phyloP scores from a whole-genome alignment of 1,140 invertebrate species.

The Caenorhabditis brenneri region DNA sequence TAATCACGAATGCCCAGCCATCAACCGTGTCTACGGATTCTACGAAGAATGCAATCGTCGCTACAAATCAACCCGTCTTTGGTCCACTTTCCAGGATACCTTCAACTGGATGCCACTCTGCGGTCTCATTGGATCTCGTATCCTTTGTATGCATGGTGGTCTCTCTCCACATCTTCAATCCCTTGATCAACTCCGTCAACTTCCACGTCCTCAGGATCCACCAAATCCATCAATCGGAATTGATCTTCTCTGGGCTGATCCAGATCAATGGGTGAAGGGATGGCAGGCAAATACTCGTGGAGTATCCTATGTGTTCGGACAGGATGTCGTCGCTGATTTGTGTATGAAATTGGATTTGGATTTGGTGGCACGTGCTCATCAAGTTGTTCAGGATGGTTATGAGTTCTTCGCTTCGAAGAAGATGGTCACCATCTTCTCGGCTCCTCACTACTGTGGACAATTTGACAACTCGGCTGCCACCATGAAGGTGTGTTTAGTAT shows the following conservation, averaged over 20 bases:
- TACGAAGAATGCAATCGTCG: constrained; percentile 72
- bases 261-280: constrained; percentile 74
- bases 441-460: constrained; percentile 82
- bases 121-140: constrained; percentile 85
- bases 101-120: constrained; percentile 73
- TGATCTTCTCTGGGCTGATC: constrained; percentile 96
- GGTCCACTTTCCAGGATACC: constrained; percentile 73
- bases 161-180: constrained; percentile 79
- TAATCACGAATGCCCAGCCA: constrained; percentile 78
- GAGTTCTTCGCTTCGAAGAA: constrained; percentile 95
- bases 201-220: constrained; percentile 59
- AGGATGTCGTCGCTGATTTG: constrained; percentile 51
- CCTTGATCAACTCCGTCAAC: constrained; percentile 73
- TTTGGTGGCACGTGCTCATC: constrained; percentile 54
- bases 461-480: constrained; percentile 52
- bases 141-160: constrained; percentile 84
- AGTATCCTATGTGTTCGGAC: constrained; percentile 70
- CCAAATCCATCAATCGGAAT: constrained; percentile 52
- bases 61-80: constrained; percentile 59
- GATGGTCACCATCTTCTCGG: constrained; percentile 80
- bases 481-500: constrained; percentile 43
- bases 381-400: constrained; percentile 93
- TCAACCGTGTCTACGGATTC: constrained; percentile 77
- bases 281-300: constrained; percentile 74
- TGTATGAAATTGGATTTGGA: constrained; percentile 48